phyloP scores from a whole-genome alignment of 2,797 vertebrate genomes.

The Ciconia nigra region DNA sequence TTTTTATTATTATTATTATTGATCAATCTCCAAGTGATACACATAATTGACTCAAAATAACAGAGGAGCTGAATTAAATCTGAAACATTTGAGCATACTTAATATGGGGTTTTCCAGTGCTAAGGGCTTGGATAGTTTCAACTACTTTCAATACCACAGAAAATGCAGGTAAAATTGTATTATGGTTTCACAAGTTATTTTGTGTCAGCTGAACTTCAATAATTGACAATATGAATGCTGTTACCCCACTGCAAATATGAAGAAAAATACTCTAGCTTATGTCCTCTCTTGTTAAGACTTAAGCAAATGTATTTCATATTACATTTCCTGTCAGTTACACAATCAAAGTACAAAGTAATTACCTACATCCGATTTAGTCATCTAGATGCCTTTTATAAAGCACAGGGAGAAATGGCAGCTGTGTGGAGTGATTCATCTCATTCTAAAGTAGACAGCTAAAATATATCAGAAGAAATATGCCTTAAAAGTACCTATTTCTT shows the following conservation, averaged over 20 bases:
- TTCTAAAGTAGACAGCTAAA: constrained; percentile 28
- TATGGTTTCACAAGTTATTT: constrained; percentile 3
- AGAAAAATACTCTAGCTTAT: constrained; percentile 30
- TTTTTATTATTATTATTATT: constrained; percentile 40
- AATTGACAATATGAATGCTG: not conserved
- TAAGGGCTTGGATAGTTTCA: not conserved
- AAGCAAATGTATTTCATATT: constrained; percentile 52
- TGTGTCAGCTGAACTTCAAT: constrained; percentile 1
- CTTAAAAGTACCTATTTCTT: not conserved
- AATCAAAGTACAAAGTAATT: constrained; percentile 57
- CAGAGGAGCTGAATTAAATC: constrained; percentile 12
- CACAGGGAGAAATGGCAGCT: constrained; percentile 33
- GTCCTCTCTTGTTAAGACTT: constrained; percentile 32
- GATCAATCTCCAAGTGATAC: constrained; percentile 1
- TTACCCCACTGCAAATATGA: constrained; percentile 13
- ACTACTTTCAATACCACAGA: not conserved
- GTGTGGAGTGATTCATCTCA: constrained; percentile 45
- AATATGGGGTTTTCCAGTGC: not conserved
- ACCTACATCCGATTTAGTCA: constrained; percentile 57
- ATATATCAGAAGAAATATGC: not conserved
- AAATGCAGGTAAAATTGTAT: not conserved
- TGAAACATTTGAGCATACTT: not conserved
- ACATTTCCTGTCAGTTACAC: constrained; percentile 44
- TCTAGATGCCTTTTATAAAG: constrained; percentile 46
- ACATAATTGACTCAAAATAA: constrained; percentile 58